These are phyloP conservation scores for Xanthia icteritia DNA, from an alignment of 2,888 invertebrate genomes.

Conservation along the genomic window DNA sequence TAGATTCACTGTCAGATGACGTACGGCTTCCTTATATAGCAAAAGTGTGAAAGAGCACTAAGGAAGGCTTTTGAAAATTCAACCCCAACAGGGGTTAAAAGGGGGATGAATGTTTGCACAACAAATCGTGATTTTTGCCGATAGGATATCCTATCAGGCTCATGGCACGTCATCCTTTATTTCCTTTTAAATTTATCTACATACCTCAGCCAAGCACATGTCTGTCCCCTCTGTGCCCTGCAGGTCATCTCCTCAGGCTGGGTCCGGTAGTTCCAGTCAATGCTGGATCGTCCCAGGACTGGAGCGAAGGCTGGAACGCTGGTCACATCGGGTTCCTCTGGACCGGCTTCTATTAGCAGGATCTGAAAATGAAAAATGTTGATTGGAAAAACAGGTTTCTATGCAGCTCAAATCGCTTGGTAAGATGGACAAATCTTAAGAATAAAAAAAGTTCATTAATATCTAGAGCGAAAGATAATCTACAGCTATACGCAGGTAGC, in stretches of 20 bases:
- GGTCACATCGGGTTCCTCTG: slow-evolving; percentile 92
- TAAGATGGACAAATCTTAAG: not conserved
- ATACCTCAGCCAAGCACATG: slow-evolving; percentile 91
- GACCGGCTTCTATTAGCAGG: slow-evolving; percentile 92
- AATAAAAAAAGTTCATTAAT: no score
- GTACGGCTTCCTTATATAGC: no score
- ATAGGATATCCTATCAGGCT: no score
- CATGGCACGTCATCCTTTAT: no score
- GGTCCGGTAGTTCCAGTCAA: slow-evolving; percentile 93
- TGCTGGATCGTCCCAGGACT: slow-evolving; percentile 90
- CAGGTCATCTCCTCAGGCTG: slow-evolving; percentile 92
- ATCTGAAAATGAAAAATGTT: slow-evolving; percentile 81
- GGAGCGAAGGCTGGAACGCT: slow-evolving; percentile 92
- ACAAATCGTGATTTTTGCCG: no score
- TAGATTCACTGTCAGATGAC: no score
- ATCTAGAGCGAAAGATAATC: not conserved
- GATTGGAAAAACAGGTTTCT: not conserved
- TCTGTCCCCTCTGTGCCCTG: slow-evolving; percentile 89
- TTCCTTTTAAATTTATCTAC: not conserved
- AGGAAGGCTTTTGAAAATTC: no score
- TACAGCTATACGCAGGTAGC: not conserved
- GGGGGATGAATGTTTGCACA: no score
- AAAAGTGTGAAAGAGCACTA: no score
- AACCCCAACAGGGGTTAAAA: no score
- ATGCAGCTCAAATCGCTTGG: not conserved